Conservation (phyloP, 2,888 invertebrate species). For the Elysia crispata region DNA sequence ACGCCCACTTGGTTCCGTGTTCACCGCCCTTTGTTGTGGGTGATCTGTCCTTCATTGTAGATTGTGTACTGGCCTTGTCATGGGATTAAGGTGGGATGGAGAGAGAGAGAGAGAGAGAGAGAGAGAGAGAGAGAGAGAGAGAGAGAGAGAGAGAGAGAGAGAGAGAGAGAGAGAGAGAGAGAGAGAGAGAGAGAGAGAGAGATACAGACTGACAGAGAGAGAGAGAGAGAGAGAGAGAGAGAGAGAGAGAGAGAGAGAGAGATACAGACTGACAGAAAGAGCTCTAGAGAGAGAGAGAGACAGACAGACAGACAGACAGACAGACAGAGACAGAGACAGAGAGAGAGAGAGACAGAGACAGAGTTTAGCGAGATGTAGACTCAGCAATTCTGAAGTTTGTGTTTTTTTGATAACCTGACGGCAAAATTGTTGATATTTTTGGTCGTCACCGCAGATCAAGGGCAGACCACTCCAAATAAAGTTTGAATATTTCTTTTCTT, state of each 20-base stretch:
- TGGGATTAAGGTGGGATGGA: background rate
- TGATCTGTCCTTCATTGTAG: no score
- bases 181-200: background rate
- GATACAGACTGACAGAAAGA: background rate
- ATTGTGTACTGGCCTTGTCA: background rate
- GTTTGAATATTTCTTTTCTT: no score
- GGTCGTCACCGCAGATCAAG: no score
- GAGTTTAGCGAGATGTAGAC: no score
- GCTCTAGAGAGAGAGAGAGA: background rate
- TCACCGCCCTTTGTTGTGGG: no score
- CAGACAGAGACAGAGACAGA: no score
- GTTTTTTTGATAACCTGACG: no score
- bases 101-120: conserved; percentile 2
- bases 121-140: background rate
- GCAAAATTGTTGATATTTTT: no score
- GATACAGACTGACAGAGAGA: background rate
- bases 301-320: background rate
- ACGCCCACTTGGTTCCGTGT: no score
- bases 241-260: conserved; percentile 1
- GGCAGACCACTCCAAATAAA: no score
- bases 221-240: conserved; percentile 32
- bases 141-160: background rate
- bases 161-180: background rate
- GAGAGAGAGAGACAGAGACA: no score
- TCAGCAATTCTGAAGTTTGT: no score